Percentiles rank a stretch among this genome's conserved stretches.
Conservation (phyloP, 2,888 invertebrate species). For the Liodrosophila aerea region DNA sequence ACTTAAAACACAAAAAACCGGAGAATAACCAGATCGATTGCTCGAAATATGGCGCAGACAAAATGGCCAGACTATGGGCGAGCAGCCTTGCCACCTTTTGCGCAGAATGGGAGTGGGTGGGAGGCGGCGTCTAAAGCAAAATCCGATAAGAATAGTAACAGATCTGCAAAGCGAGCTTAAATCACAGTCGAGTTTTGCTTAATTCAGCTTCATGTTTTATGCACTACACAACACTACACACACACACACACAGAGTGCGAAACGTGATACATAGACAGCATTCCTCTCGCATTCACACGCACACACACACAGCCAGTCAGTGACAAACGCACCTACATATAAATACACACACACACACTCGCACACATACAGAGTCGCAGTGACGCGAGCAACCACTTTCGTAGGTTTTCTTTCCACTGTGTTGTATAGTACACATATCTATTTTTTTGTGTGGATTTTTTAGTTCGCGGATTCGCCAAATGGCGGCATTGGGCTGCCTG, state of each 20-base stretch:
- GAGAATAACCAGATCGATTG: constrained; percentile 68
- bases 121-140: too few relatives aligned
- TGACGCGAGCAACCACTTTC: constrained; percentile 73
- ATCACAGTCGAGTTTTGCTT: too few relatives aligned
- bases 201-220: constrained; percentile 62
- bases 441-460: constrained; percentile 31
- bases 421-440: constrained; percentile 44
- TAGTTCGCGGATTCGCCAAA: constrained; percentile 28
- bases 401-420: constrained; percentile 64
- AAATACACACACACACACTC: constrained; percentile 18
- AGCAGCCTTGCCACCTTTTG: constrained; percentile 17
- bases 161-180: too few relatives aligned
- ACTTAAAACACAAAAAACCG: constrained; percentile 49
- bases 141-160: too few relatives aligned
- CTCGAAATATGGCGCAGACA: constrained; percentile 37
- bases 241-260: constrained; percentile 52
- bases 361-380: constrained; percentile 39
- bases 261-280: constrained; percentile 72
- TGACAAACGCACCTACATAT: constrained; percentile 46
- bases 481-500: constrained; percentile 14
- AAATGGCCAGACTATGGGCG: constrained; percentile 43
- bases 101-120: background rate
- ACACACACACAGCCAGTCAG: constrained; percentile 24
- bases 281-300: constrained; percentile 68
- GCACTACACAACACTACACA: constrained; percentile 70